Conservation (phyloP, 2,797 vertebrate species). For the Anolis apletophallus region DNA sequence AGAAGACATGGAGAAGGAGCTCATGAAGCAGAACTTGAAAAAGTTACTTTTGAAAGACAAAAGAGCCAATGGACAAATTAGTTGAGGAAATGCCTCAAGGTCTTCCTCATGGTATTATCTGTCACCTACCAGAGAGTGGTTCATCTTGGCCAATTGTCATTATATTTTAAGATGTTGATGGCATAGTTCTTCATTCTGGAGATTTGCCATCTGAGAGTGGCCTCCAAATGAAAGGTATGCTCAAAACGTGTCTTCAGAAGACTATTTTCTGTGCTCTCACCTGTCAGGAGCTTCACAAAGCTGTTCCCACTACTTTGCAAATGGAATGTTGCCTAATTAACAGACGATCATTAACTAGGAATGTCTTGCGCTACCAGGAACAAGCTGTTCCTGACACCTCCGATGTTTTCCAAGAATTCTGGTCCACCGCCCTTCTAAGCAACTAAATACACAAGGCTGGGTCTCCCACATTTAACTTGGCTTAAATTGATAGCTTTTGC, state of each 20-base stretch:
- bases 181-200: rapidly evolving
- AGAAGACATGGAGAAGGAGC: too few species aligned
- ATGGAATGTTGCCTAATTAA: not conserved
- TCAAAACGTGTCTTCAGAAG: not conserved
- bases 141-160: rapidly evolving
- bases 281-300: not conserved
- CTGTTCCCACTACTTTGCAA: not conserved
- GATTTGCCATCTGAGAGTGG: rapidly evolving
- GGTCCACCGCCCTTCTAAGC: rapidly evolving
- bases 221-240: not conserved
- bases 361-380: rapidly evolving
- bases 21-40: too few species aligned
- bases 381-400: rapidly evolving
- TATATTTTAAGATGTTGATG: not conserved
- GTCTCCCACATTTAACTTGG: too few species aligned
- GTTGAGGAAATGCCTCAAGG: too few species aligned
- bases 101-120: not conserved
- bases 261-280: not conserved
- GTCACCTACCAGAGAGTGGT: not conserved
- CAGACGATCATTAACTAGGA: rapidly evolving
- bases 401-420: not conserved
- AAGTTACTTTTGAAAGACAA: too few species aligned
- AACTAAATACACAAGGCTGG: not conserved
- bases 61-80: too few species aligned
- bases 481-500: not conserved